These are phyloP conservation scores for Lasiurus cinereus DNA, from an alignment of 2,113 vertebrate species.

Conservation along the genomic window DNA sequence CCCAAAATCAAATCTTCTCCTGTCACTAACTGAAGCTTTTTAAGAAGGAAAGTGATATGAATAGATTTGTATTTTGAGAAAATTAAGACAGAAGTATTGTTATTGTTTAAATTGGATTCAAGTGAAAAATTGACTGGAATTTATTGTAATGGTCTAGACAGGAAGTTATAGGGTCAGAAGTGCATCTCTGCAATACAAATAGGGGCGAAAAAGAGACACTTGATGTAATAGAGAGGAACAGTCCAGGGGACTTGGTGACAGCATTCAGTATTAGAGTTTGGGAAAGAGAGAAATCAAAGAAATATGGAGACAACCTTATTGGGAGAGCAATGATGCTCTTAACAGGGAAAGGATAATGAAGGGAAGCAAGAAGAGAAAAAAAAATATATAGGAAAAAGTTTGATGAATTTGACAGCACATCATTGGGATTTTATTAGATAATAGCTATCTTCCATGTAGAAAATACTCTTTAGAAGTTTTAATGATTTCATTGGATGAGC, in stretches of 20 bases:
- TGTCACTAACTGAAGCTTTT: conserved; percentile 15
- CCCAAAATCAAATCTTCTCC: too few species aligned
- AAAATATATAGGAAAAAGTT: background rate
- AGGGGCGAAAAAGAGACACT: conserved; percentile 13
- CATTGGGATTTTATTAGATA: background rate
- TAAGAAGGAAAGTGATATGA: conserved; percentile 31
- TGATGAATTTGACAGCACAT: background rate
- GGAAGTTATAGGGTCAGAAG: conserved; percentile 55
- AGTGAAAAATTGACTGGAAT: conserved; percentile 60
- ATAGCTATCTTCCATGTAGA: background rate
- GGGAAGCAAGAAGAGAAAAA: background rate
- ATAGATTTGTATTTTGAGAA: conserved; percentile 59
- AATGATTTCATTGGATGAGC: background rate
- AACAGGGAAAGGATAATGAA: background rate
- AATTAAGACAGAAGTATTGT: conserved; percentile 41
- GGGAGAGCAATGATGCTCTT: background rate
- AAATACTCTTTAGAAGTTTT: background rate
- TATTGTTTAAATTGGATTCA: conserved; percentile 73
- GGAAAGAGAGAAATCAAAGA: conserved; percentile 3
- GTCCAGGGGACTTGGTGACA: background rate
- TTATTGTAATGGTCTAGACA: conserved; percentile 78
- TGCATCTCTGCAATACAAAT: background rate
- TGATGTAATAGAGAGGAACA: background rate
- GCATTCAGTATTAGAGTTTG: background rate
- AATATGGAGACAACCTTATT: background rate